A percentile compares a stretch with the other conserved stretches of the same genome.
phyloP scores from a whole-genome alignment of 2,888 invertebrate genomes.

The Eurois occulta region DNA sequence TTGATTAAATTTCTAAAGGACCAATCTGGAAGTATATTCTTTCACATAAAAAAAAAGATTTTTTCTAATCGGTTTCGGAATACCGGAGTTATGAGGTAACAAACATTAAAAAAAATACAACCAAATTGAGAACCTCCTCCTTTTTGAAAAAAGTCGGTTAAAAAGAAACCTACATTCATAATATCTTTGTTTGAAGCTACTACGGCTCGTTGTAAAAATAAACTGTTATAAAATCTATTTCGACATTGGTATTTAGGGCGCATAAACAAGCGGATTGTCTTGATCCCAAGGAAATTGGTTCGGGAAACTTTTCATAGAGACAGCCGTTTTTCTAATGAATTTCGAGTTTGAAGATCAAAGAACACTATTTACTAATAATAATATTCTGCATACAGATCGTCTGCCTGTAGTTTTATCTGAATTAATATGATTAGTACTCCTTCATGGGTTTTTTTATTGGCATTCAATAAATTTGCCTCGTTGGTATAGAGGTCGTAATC shows the following conservation, averaged over 20 bases:
- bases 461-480: not conserved
- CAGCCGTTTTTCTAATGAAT: slow-evolving; percentile 15
- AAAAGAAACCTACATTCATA: not conserved
- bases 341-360: slow-evolving; percentile 33
- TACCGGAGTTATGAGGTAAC: too few relatives aligned
- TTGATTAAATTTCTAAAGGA: too few relatives aligned
- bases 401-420: not conserved
- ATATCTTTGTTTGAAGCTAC: slow-evolving; percentile 36
- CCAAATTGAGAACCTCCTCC: too few relatives aligned
- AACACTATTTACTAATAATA: not conserved
- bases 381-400: not conserved
- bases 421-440: not conserved
- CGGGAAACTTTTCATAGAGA: slow-evolving; percentile 36
- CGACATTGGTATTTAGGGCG: slow-evolving; percentile 76
- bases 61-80: too few relatives aligned
- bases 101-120: too few relatives aligned
- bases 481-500: too few relatives aligned
- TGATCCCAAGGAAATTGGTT: slow-evolving; percentile 64
- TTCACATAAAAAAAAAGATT: too few relatives aligned
- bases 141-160: too few relatives aligned
- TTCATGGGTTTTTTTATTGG: not conserved
- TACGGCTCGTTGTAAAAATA: slow-evolving; percentile 58
- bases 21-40: too few relatives aligned
- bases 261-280: slow-evolving; percentile 72
- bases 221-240: slow-evolving; percentile 70